phyloP scores from a whole-genome alignment of 2,113 vertebrate species.

The Prionailurus viverrinus region DNA sequence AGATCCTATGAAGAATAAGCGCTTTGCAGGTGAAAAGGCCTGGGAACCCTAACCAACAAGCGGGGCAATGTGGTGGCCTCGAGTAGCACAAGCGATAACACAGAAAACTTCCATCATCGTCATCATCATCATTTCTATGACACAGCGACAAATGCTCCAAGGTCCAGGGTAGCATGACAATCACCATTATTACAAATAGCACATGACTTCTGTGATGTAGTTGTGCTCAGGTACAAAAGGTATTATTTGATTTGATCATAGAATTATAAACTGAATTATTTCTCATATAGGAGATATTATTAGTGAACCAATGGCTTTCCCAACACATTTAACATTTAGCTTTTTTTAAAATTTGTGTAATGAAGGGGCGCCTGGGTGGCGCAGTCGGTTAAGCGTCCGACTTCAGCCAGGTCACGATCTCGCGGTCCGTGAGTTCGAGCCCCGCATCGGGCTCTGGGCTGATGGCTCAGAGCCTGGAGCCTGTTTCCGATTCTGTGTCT shows the following conservation, averaged over 20 bases:
- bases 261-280: constrained; percentile 85
- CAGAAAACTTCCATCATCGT: constrained; percentile 65
- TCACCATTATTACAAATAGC: constrained; percentile 80
- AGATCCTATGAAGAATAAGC: not conserved
- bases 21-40: not conserved
- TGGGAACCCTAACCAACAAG: not conserved
- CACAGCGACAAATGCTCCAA: constrained; percentile 29
- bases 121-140: not conserved
- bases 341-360: constrained; percentile 84
- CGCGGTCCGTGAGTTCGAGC: too few species aligned
- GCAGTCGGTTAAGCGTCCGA: too few species aligned
- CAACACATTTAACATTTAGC: constrained; percentile 84
- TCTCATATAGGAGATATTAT: constrained; percentile 82
- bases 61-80: not conserved
- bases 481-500: too few species aligned
- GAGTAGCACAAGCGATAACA: not conserved
- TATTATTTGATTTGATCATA: constrained; percentile 85
- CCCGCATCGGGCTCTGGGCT: too few species aligned
- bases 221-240: constrained; percentile 84
- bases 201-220: constrained; percentile 78
- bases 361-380: not conserved
- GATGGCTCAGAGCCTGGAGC: too few species aligned
- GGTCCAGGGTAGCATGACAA: constrained; percentile 73
- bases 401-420: too few species aligned
- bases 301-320: constrained; percentile 80